Conservation (phyloP, 2,888 invertebrate genomes). For the Baronia brevicornis region DNA sequence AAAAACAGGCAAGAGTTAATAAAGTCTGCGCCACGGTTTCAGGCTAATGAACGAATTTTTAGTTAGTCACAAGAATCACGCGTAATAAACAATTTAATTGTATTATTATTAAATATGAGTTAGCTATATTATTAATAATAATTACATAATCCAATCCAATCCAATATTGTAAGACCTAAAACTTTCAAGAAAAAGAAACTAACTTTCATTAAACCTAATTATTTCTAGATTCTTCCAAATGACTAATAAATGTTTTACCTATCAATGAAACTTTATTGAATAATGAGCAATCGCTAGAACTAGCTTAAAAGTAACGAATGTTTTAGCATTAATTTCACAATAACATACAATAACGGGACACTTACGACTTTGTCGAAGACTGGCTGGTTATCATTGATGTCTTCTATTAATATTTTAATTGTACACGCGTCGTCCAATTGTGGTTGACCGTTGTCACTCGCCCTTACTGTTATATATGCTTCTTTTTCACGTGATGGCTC, state of each 20-base stretch:
- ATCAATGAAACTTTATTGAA: constrained; percentile 14
- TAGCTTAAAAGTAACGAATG: constrained; percentile 11
- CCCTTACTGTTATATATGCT: constrained; percentile 90
- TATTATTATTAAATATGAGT: not conserved
- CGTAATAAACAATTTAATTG: constrained; percentile 10
- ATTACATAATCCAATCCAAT: constrained; percentile 10
- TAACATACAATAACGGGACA: constrained; percentile 25
- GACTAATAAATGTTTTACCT: constrained; percentile 10
- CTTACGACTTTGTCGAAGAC: constrained; percentile 87
- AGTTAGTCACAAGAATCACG: constrained; percentile 32
- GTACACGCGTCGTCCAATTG: constrained; percentile 95
- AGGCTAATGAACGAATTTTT: constrained; percentile 40
- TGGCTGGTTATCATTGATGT: constrained; percentile 94
- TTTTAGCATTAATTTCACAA: constrained; percentile 12
- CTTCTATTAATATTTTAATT: constrained; percentile 91
- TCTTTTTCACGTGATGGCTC: constrained; percentile 90
- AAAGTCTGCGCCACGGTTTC: constrained; percentile 58
- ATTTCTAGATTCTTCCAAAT: too few species aligned
- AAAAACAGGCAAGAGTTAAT: constrained; percentile 67
- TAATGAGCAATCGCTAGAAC: constrained; percentile 11
- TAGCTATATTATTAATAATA: not conserved
- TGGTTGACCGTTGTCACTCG: constrained; percentile 94
- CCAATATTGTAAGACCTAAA: constrained; percentile 12
- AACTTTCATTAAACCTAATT: not conserved
- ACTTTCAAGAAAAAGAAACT: constrained; percentile 5